Base-by-base conservation (phyloP, 2,888 invertebrate genomes). In the Perizoma affinitatum region DNA sequence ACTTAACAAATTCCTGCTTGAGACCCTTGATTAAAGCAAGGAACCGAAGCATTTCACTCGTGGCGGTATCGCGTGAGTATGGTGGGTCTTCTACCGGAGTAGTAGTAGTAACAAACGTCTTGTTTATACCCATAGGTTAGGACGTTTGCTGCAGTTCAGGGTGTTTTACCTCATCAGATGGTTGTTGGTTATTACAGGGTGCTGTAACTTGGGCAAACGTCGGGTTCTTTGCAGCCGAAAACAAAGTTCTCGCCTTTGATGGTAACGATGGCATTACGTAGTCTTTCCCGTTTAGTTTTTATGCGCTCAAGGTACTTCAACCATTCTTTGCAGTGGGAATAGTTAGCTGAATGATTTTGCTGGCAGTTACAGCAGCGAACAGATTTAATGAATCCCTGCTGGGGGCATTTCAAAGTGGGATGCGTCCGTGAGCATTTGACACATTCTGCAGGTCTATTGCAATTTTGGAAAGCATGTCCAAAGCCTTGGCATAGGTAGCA, bases 1-100 rank as follows among this genome's bases (percentile, higher is more conserved):
- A 53, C 38, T 53, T 53, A 6, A n/a, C 34, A 10, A 53, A 53
- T 44, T 53, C 53, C 22, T 53, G 53, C 38, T 44, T 43, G 44
- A 53, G n/a, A n/a, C n/a, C n/a, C n/a, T n/a, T n/a, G n/a, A n/a
- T 53, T 5, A 45, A 11, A 7, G 44, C 4, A 36, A 53, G 53
- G 8, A 53, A 45, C 11, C 36, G 35, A 5, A 53, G 53, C 53
- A 53, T 53, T 8, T 53, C 53, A 5, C 8, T 33, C 4, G 46
- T 33, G 7, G 22, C 33, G 33, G 46, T 6, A 36, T 36, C 36
- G 5, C 6, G 36, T 5, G 36, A 36, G 6, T 36, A n/a, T n/a
- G n/a, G n/a, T n/a, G n/a, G 36, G 6, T 36, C 36, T 36, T 36
- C 36, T n/a, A n/a, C n/a, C n/a, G n/a, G n/a, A n/a, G n/a, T n/a